phyloP scores from a whole-genome alignment of 1,140 invertebrate genomes.

The Drosophila sp. region DNA sequence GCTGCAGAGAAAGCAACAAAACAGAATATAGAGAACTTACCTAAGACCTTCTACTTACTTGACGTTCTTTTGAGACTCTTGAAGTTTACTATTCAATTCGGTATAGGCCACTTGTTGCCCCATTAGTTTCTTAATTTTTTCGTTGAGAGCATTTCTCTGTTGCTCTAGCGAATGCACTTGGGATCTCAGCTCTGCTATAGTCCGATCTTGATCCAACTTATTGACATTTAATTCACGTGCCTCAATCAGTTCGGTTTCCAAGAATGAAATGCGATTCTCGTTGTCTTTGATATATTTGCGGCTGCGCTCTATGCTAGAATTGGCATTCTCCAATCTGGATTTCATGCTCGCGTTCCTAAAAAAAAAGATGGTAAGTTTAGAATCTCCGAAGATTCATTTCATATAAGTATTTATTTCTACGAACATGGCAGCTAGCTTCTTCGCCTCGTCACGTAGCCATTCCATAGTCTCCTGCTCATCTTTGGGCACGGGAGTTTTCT shows the following conservation, averaged over 20 bases:
- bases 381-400: background rate
- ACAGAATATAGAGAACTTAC: background rate
- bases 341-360: slow-evolving; percentile 22
- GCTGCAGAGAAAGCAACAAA: background rate
- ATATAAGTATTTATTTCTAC: background rate
- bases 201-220: background rate
- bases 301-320: background rate
- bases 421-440: slow-evolving; percentile 21
- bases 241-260: slow-evolving; percentile 13
- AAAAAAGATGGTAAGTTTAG: background rate
- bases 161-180: slow-evolving; percentile 25
- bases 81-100: background rate
- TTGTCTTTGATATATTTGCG: background rate
- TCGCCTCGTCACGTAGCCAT: background rate
- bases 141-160: background rate
- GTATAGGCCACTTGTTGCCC: background rate
- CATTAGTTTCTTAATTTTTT: background rate
- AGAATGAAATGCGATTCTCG: background rate
- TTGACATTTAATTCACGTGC: background rate
- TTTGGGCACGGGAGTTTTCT: background rate
- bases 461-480: background rate
- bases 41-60: slow-evolving; percentile 12
- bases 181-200: slow-evolving; percentile 12
- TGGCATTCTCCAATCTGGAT: slow-evolving; percentile 10
- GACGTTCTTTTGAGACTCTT: background rate